These are phyloP conservation scores for Anthonomus grandis DNA, from an alignment of 1,140 invertebrate species.

Conservation along the genomic window DNA sequence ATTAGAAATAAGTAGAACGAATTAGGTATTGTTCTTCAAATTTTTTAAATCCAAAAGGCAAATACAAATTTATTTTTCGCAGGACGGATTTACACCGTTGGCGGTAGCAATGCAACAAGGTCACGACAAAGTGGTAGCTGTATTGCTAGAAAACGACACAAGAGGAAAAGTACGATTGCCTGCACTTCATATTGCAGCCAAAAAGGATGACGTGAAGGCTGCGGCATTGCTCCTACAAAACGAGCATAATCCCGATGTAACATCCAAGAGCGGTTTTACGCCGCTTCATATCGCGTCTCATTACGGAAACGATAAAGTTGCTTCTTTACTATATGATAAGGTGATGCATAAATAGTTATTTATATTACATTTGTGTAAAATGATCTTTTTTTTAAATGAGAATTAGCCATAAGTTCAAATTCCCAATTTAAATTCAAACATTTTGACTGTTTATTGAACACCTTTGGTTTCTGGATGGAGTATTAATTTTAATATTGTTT, in stretches of 20 bases:
- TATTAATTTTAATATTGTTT: no score
- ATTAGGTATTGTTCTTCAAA: no score
- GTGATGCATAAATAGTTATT: neutral
- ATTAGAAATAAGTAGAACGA: no score
- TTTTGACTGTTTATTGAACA: no score
- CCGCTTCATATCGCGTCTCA: conserved; percentile 97
- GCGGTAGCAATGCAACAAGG: conserved; percentile 99
- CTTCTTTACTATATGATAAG: conserved; percentile 81
- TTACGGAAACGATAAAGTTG: conserved; percentile 97
- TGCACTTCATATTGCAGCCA: conserved; percentile 97
- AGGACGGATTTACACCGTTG: conserved; percentile 97
- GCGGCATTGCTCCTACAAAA: conserved; percentile 88
- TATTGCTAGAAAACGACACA: conserved; percentile 92
- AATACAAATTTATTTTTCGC: neutral
- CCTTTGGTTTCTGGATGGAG: no score
- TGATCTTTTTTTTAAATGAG: neutral
- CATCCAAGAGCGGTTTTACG: conserved; percentile 97
- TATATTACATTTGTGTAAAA: neutral
- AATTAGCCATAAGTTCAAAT: no score
- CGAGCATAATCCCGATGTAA: conserved; percentile 92
- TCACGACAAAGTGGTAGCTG: conserved; percentile 95
- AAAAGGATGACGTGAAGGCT: conserved; percentile 98
- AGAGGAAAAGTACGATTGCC: conserved; percentile 86
- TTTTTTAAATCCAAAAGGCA: no score
- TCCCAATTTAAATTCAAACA: no score